Base-by-base conservation (phyloP, 2,113 vertebrate genomes). In the Lonchura striata region DNA sequence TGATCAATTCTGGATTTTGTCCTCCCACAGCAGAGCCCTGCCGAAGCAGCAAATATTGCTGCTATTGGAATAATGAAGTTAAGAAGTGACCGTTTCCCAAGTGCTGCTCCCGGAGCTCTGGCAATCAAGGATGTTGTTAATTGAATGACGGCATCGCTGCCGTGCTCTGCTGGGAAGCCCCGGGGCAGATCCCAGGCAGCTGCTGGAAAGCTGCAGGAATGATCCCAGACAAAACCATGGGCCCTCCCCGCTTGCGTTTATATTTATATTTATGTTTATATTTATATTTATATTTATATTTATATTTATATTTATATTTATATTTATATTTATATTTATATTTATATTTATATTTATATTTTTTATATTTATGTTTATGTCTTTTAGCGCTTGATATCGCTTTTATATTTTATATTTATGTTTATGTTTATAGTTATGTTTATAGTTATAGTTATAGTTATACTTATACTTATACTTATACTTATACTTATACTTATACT, bases 61-160 rank as follows among this genome's bases (percentile, higher is more conserved):
- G 33, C 27, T 57, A 57, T 39, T 35, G 30, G 2, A 70, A 81
- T 37, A 88, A 96, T 90, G 64, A 56, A 90, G n/a, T 77, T 80
- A 92, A 81, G 95, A 72, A 92, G 57, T 18, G 16, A 90, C 22
- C 14, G 0, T 69, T 88, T 94, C 76, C 88, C 85, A 46, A 31
- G 13, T 23, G 57, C 83, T 25, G 59, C 68, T 84, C 30, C 61
- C 2, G 4, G 76, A 23, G 42, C 69, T 77, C 65, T 37, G 90
- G 70, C 79, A 93, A 94, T 92, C 90, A 71, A 63, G 64, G 92
- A 21, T 79, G 33, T 80, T 90, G 90, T 77, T 86, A 77, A 95
- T 83, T 80, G 71, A 77, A 30, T 86, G 12, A 52, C 2, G 59
- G 2, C 82, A 91, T 82, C 5, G 3, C 59, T 15, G 42, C 6